A percentile compares a stretch with the other conserved stretches of the same genome.
phyloP scores from a whole-genome alignment of 2,888 invertebrate species.

The Polydrusus cervinus region DNA sequence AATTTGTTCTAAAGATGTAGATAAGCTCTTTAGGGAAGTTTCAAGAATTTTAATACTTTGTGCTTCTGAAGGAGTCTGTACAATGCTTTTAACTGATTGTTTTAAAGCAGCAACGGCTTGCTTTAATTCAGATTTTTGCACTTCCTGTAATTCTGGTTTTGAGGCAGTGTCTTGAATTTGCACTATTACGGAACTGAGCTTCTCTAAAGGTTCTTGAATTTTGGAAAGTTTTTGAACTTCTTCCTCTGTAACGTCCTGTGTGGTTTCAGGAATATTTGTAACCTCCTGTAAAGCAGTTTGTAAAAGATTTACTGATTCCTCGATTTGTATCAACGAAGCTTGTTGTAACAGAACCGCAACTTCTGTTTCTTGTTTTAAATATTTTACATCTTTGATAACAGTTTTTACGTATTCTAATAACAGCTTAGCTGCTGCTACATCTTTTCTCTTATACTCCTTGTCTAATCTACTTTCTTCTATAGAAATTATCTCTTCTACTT shows the following conservation, averaged over 20 bases:
- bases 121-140: constrained; percentile 43
- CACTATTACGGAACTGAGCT: constrained; percentile 55
- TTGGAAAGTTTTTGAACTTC: constrained; percentile 20
- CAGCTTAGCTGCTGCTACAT: constrained; percentile 21
- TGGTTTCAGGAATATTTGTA: constrained; percentile 3
- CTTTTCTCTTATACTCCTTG: constrained; percentile 7
- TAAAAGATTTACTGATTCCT: constrained; percentile 45
- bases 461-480: not conserved
- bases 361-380: constrained; percentile 28
- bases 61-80: constrained; percentile 25
- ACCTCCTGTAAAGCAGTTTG: constrained; percentile 14
- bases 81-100: constrained; percentile 14
- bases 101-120: constrained; percentile 35
- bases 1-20: constrained; percentile 21
- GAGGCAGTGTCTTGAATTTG: constrained; percentile 24
- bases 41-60: constrained; percentile 36
- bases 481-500: constrained; percentile 4
- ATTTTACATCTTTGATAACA: constrained; percentile 32
- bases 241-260: constrained; percentile 28
- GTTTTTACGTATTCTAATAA: constrained; percentile 41
- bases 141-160: constrained; percentile 43
- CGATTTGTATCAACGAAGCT: constrained; percentile 46
- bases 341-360: constrained; percentile 43
- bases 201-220: constrained; percentile 57
- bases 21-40: constrained; percentile 19